Conservation (phyloP, 2,888 invertebrate genomes). For the Sylvicola fuscatus region DNA sequence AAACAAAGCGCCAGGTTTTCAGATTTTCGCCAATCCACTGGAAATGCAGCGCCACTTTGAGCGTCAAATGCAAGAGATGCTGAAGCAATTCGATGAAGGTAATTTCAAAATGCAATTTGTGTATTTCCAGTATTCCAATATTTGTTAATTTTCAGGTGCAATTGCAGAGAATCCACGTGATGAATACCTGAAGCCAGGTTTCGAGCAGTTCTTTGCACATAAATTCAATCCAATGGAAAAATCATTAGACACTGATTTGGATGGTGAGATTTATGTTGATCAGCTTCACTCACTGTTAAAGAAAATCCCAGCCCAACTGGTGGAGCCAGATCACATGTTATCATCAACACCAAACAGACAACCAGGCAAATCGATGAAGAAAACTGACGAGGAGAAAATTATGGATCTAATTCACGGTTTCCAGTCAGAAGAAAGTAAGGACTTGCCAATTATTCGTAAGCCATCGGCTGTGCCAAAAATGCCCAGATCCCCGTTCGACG, state of each 20-base stretch:
- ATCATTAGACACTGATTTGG: slow-evolving; percentile 28
- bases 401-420: slow-evolving; percentile 24
- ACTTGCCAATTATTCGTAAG: slow-evolving; percentile 14
- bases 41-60: slow-evolving; percentile 40
- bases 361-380: slow-evolving; percentile 12
- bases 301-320: slow-evolving; percentile 17
- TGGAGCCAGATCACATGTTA: slow-evolving; percentile 2
- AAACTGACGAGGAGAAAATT: slow-evolving; percentile 21
- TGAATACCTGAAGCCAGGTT: slow-evolving; percentile 31
- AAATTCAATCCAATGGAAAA: slow-evolving; percentile 12
- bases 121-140: background rate
- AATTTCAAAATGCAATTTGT: background rate
- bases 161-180: slow-evolving; percentile 26
- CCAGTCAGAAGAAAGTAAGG: slow-evolving; percentile 11
- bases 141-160: slow-evolving; percentile 7
- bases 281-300: slow-evolving; percentile 22
- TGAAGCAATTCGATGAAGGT: slow-evolving; percentile 28
- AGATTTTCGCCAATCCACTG: slow-evolving; percentile 34
- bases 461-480: slow-evolving; percentile 14
- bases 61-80: slow-evolving; percentile 33
- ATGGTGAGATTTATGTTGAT: slow-evolving; percentile 29
- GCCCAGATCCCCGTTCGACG: slow-evolving; percentile 20
- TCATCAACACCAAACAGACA: slow-evolving; percentile 7
- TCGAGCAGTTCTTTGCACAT: slow-evolving; percentile 16
- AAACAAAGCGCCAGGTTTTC: slow-evolving; percentile 26